Conservation (phyloP, 2,888 invertebrate species). For the Pyrgus malvae region DNA sequence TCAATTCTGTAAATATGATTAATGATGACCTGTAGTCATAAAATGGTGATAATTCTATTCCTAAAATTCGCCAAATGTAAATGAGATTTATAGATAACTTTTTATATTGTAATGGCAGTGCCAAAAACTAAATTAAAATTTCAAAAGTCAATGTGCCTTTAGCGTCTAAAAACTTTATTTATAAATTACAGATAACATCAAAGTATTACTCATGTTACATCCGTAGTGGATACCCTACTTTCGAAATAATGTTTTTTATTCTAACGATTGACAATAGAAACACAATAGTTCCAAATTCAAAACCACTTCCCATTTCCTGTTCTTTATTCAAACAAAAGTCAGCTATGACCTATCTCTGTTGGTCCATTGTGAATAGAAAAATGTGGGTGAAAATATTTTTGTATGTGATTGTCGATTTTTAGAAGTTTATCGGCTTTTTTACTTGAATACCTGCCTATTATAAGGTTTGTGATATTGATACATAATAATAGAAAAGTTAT, state of each 20-base stretch:
- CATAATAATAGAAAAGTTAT: constrained; percentile 67
- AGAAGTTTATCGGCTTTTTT: constrained; percentile 70
- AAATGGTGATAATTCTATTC: no score
- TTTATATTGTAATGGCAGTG: no score
- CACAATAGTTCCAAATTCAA: constrained; percentile 41
- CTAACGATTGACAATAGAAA: constrained; percentile 31
- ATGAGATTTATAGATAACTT: no score
- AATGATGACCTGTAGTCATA: no score
- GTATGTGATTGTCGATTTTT: constrained; percentile 47
- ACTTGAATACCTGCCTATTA: constrained; percentile 71
- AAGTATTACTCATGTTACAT: constrained; percentile 24
- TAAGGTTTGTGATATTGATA: constrained; percentile 74
- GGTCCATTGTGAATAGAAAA: constrained; percentile 36
- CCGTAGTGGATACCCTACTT: constrained; percentile 32
- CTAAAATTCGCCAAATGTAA: no score
- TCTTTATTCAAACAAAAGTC: constrained; percentile 43
- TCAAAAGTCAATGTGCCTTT: constrained; percentile 10
- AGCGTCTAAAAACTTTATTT: constrained; percentile 20
- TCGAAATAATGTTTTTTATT: constrained; percentile 36
- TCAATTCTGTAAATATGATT: no score
- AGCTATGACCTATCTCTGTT: constrained; percentile 37
- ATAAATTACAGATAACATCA: constrained; percentile 17
- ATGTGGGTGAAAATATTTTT: constrained; percentile 5
- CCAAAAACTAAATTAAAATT: background rate
- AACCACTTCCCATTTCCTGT: constrained; percentile 63